Evolutionary conservation across 2,888 invertebrate species (phyloP), one percentile per base, ranked within the genome.

Genomic region (Chrysolina americana): DNA sequence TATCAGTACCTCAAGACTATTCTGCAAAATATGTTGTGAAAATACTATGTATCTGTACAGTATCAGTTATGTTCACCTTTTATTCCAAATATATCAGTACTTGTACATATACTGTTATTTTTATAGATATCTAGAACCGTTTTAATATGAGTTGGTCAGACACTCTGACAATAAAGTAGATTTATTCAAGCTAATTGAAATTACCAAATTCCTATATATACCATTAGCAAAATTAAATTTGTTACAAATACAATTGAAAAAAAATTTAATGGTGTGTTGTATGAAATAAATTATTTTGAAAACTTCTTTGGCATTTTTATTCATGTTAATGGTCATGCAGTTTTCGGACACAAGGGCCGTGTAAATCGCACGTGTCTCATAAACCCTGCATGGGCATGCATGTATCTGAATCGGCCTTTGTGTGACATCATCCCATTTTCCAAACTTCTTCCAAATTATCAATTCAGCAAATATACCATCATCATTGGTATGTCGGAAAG

Each of bases 271-370:
- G 80, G 83, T 82, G 28, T 85, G 85, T 85, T 85, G 83, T 78
- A 82, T 70, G 82, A 73, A 86, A 86, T 86, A 86, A 84, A 85
- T 82, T 85, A 85, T 86, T 86, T 86, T 81, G 83, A 85, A 85
- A 85, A 83, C 62, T 65, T n/a, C 23, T 10, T 23, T 4, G 50
- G 2, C 28, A 15, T 68, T 64, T 68, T 41, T 62, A 10, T 11
- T 28, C 2, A 5, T 2, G n/a, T n/a, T n/a, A n/a, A n/a, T n/a
- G n/a, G n/a, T n/a, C n/a, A n/a, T n/a, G n/a, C n/a, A n/a, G n/a
- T n/a, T n/a, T n/a, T n/a, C n/a, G n/a, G n/a, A n/a, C n/a, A n/a
- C n/a, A n/a, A n/a, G n/a, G n/a, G n/a, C n/a, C n/a, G n/a, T n/a
- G n/a, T n/a, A n/a, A n/a, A n/a, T n/a, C n/a, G n/a, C n/a, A n/a